Conservation (phyloP, 2,888 invertebrate species). For the Criorhina ranunculi region DNA sequence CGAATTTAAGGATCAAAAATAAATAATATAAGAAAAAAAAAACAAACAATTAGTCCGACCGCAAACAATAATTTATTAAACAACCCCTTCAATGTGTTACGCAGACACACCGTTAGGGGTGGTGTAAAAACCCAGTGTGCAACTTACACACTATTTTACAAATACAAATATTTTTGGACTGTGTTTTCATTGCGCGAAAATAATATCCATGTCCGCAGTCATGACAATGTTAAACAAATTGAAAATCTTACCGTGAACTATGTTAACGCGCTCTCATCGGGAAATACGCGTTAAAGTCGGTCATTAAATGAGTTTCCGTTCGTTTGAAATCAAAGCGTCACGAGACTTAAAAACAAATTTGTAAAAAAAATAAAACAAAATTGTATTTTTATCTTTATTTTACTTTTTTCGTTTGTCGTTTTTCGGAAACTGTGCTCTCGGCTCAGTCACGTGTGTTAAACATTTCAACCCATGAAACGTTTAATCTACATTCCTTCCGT, state of each 20-base stretch:
- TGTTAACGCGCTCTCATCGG: conserved; percentile 54
- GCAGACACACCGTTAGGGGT: conserved; percentile 39
- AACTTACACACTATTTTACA: conserved; percentile 35
- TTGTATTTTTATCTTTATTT: conserved; percentile 16
- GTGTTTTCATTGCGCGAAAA: conserved; percentile 34
- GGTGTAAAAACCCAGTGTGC: conserved; percentile 22
- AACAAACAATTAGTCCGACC: conserved; percentile 43
- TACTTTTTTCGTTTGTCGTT: conserved; percentile 3
- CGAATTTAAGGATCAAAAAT: conserved; percentile 43
- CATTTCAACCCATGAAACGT: conserved; percentile 57
- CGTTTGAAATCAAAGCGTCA: neutral
- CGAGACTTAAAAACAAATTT: conserved; percentile 4
- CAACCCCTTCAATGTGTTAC: conserved; percentile 56
- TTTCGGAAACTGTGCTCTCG: neutral
- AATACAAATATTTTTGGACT: conserved; percentile 33
- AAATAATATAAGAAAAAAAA: conserved; percentile 25
- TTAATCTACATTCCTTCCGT: conserved; percentile 60
- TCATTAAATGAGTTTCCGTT: conserved; percentile 28
- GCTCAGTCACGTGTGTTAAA: conserved; percentile 53
- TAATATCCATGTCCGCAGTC: conserved; percentile 21
- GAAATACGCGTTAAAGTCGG: conserved; percentile 39
- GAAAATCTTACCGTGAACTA: conserved; percentile 60
- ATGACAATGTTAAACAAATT: conserved; percentile 70
- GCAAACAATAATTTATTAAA: conserved; percentile 56
- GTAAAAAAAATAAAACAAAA: neutral